Conservation (phyloP, 2,888 invertebrate species). For the Tridacna crocea region DNA sequence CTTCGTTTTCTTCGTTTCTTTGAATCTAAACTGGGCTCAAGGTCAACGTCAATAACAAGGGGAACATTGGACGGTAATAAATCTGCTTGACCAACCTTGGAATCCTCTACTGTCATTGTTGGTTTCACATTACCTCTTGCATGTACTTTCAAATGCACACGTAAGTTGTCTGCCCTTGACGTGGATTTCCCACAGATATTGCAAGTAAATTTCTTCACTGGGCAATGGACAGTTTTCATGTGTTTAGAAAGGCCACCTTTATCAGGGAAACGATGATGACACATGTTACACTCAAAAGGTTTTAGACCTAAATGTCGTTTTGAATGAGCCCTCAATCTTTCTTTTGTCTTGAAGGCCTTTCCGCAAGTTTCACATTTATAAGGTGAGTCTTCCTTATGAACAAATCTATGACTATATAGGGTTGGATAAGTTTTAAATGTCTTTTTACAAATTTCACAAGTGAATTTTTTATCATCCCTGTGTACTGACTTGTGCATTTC, state of each 20-base stretch:
- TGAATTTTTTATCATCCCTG: constrained; percentile 69
- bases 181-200: constrained; percentile 78
- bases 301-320: constrained; percentile 74
- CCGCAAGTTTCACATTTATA: constrained; percentile 74
- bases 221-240: constrained; percentile 76
- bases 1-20: constrained; percentile 17
- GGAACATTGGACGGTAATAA: constrained; percentile 40
- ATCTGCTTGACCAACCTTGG: constrained; percentile 5
- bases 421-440: constrained; percentile 79
- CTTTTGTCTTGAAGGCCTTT: constrained; percentile 79
- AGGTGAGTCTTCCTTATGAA: constrained; percentile 74
- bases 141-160: constrained; percentile 76
- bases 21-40: background rate
- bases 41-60: constrained; percentile 21
- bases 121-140: constrained; percentile 42
- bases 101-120: constrained; percentile 27
- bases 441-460: constrained; percentile 77
- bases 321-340: constrained; percentile 77
- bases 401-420: constrained; percentile 78
- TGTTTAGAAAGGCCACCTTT: constrained; percentile 81
- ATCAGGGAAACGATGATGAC: constrained; percentile 79
- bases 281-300: constrained; percentile 73
- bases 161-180: constrained; percentile 78
- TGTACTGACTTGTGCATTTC: constrained; percentile 78
- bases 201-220: constrained; percentile 76